Base-by-base conservation (phyloP, 2,113 vertebrate genomes). In the Misgurnus mizolepis region DNA sequence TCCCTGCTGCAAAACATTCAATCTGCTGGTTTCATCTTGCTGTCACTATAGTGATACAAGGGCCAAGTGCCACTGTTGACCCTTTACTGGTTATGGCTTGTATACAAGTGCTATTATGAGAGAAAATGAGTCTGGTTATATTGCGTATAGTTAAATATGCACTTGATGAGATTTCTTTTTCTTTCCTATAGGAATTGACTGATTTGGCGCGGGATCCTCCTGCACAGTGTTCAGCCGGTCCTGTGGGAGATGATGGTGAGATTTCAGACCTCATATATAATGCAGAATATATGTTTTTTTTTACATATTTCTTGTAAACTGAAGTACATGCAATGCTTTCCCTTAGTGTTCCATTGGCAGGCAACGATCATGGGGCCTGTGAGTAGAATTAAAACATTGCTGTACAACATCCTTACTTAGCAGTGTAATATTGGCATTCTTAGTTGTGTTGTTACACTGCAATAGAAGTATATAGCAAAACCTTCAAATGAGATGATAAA, bases 291-390 rank as follows among this genome's bases (percentile, higher is more conserved):
- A 15, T 3, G 43, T 3, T 7, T 53, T 22, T 22, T 22, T 1
- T 0, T 34, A 2, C 60, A 14, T 12, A 34, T 49, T 64, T 79
- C 18, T 47, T 76, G 61, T 65, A 76, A 72, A 56, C 50, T 72
- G 10, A 66, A 34, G 3, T 64, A 49, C 17, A 14, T 58, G 11
- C 22, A 4, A 76, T 41, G 27, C 69, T 75, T 18, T 61, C 11
- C 53, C 77, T 71, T 27, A 85, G 84, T 85, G n/a, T 85, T 85
- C 88, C 93, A 94, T 81, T 93, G 92, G 93, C 93, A 94, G 83
- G 93, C 93, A 53, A 94, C 92, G 74, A 94, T 93, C 88, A 93
- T 94, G 93, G 93, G 93, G 74, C 93, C 93, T 84, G 93, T 94
- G 84, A 93, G 91, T 94, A 87, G 47, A 3, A 40, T 34, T 27